phyloP scores from a whole-genome alignment of 1,140 invertebrate species.

The Lethrus apterus region DNA sequence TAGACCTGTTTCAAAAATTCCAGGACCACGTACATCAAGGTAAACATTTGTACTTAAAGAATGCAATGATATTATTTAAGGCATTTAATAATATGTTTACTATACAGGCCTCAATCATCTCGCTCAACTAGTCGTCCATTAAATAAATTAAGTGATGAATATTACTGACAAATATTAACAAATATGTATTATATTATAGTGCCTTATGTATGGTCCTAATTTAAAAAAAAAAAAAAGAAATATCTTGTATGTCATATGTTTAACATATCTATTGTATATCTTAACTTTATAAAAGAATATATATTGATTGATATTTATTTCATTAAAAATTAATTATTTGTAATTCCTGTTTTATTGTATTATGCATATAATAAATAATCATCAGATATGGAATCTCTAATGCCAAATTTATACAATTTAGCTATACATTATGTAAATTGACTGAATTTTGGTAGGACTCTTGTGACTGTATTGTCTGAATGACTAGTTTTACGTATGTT shows the following conservation, averaged over 20 bases:
- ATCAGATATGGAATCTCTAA: no score
- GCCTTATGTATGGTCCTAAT: constrained; percentile 10
- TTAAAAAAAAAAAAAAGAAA: constrained; percentile 1
- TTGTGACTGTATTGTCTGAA: no score
- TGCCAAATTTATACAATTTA: no score
- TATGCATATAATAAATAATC: no score
- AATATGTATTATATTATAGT: not conserved
- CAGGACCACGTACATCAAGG: constrained; percentile 10
- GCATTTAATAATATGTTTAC: not conserved
- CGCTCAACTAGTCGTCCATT: not conserved
- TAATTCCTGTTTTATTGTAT: no score
- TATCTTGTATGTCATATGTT: constrained; percentile 1
- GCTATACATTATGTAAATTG: no score
- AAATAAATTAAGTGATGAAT: constrained; percentile 4
- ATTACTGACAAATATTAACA: not conserved
- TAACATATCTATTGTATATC: constrained; percentile 13
- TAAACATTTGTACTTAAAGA: no score
- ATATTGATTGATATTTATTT: constrained; percentile 10
- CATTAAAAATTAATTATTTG: constrained; percentile 8
- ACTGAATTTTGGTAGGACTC: no score
- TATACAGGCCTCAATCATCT: not conserved
- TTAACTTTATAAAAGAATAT: constrained; percentile 8
- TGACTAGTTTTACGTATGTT: no score
- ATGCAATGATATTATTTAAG: no score
- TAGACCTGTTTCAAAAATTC: constrained; percentile 16